A percentile compares a stretch with the other conserved stretches of the same genome.
Evolutionary conservation across 2,113 vertebrate genomes (phyloP).

Genomic region (Origma solitaria): DNA sequence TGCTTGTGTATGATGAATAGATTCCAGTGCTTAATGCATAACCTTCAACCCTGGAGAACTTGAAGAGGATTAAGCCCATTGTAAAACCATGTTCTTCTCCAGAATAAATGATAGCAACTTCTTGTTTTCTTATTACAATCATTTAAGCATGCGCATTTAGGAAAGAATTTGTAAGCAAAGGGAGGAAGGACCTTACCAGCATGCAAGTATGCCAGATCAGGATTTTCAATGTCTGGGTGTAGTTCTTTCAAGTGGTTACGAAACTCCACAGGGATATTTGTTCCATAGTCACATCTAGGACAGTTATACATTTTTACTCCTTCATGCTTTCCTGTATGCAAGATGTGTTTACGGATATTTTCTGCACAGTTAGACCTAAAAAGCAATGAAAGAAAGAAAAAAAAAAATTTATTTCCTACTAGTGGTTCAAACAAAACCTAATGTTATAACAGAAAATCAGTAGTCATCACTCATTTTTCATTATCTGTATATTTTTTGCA

Average conservation of each 20-base stretch:
- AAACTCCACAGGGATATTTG: conserved; percentile 93
- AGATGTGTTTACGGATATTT: conserved; percentile 97
- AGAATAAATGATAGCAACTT: background rate
- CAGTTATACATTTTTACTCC: conserved; percentile 99
- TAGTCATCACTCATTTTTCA: background rate
- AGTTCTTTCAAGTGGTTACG: conserved; percentile 94
- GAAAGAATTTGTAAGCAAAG: background rate
- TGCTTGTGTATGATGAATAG: background rate
- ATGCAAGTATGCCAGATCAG: conserved; percentile 94
- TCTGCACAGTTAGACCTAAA: conserved; percentile 97
- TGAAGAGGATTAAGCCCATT: background rate
- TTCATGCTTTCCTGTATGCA: conserved; percentile 96
- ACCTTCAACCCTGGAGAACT: background rate
- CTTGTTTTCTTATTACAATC: background rate
- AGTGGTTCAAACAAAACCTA: background rate
- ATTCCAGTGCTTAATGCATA: background rate
- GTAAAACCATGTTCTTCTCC: background rate
- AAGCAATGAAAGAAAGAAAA: background rate
- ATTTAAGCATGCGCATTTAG: background rate
- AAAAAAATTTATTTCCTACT: background rate
- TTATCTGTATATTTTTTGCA: background rate
- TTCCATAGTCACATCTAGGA: conserved; percentile 88
- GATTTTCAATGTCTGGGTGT: conserved; percentile 94
- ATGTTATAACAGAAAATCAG: background rate
- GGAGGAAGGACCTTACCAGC: conserved; percentile 78